Evolutionary conservation across 2,888 invertebrate species (phyloP).

Genomic region (Tetramorium bicarinatum): DNA sequence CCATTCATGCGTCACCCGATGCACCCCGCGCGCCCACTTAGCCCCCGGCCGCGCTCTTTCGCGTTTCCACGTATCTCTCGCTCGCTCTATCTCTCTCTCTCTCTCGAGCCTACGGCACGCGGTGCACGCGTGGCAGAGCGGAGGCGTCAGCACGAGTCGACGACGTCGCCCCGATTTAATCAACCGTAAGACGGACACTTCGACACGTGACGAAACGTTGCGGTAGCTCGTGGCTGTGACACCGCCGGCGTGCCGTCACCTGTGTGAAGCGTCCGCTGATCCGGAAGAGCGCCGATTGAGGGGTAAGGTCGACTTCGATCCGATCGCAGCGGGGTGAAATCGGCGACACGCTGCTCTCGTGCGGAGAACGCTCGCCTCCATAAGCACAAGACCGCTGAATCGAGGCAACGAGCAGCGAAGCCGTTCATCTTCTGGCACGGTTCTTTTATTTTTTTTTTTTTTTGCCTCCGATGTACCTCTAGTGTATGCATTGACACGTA

Average conservation of each 20-base stretch:
- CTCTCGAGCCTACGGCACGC: slow-evolving; percentile 2
- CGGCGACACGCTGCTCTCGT: slow-evolving; percentile 21
- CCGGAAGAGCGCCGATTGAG: slow-evolving; percentile 66
- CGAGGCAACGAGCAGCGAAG: background rate
- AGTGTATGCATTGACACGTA: background rate
- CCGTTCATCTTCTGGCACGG: background rate
- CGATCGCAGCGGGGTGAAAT: slow-evolving; percentile 54
- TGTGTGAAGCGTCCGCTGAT: slow-evolving; percentile 71
- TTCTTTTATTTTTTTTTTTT: background rate
- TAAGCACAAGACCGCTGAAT: background rate
- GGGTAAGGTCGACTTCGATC: slow-evolving; percentile 74
- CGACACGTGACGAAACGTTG: slow-evolving; percentile 73
- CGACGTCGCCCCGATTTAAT: slow-evolving; percentile 72
- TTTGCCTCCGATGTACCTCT: background rate
- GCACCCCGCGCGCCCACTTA: slow-evolving; percentile 63
- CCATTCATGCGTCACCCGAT: slow-evolving; percentile 75
- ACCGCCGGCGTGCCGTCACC: slow-evolving; percentile 69
- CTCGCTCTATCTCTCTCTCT: background rate
- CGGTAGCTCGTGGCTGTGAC: slow-evolving; percentile 25
- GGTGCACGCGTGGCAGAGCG: slow-evolving; percentile 73
- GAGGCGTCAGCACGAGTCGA: slow-evolving; percentile 75
- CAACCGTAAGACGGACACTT: slow-evolving; percentile 66
- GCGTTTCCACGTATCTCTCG: slow-evolving; percentile 24
- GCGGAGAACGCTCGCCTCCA: slow-evolving; percentile 5
- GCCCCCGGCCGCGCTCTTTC: background rate